Base-by-base conservation (phyloP, 2,113 vertebrate genomes). In the Archocentrus centrarchus region DNA sequence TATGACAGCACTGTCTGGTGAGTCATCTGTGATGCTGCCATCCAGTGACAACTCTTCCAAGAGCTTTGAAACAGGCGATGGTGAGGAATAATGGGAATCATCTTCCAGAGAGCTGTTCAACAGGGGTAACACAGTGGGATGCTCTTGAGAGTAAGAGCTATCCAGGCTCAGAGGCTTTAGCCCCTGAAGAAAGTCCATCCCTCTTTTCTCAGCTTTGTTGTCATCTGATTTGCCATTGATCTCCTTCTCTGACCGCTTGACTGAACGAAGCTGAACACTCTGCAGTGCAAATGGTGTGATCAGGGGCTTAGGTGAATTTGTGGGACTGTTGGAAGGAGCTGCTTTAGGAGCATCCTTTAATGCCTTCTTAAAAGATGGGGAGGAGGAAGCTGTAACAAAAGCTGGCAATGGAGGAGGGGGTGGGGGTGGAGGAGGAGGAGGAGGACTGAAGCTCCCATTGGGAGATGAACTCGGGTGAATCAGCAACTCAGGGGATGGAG, bases 191-290 rank as follows among this genome's bases (percentile, higher is more conserved):
- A 85, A 76, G 80, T 95, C 89, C 86, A 79, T 60, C 6, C 62
- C 62, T n/a, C 91, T 95, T 92, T 97, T 94, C 92, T 95, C 95
- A 96, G 94, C 92, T 57, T 62, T 63, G 35, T 63, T 90, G 93
- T 92, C 60, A 81, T 91, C 92, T 37, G 59, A 15, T 53, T 73
- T 85, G 2, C 91, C 88, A 6, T 86, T 92, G 27, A 95, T 93
- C 27, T 92, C 70, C 53, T 91, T 93, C 27, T 93, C 91, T 2
- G 75, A 75, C 87, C 93, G 96, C 81, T 92, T 97, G 84, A 98
- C 96, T 0, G 97, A 97, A 81, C 97, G 97, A 83, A 99, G 91
- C 86, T 97, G 98, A 50, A 99, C 96, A 91, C 95, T 98, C 93
- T 98, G 97, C 63, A 99, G 92, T 0, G 96, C 97, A 68, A 97